Conservation (phyloP, 1,140 invertebrate species). For the Muscidifurax raptorellus region DNA sequence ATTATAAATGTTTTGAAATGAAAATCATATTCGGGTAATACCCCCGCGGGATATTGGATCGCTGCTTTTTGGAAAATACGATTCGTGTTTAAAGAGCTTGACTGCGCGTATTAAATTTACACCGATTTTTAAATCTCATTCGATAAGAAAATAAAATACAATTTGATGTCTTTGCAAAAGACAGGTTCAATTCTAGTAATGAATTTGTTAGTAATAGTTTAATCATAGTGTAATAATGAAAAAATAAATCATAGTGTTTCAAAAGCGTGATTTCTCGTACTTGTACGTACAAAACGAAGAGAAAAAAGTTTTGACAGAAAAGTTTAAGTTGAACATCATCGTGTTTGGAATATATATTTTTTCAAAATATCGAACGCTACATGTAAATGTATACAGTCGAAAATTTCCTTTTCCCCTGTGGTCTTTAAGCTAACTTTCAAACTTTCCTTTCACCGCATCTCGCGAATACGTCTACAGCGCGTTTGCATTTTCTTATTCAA, state of each 20-base stretch:
- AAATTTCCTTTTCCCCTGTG: conserved; percentile 6
- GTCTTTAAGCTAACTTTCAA: conserved; percentile 6
- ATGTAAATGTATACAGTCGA: conserved; percentile 32
- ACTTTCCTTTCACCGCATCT: conserved; percentile 23
- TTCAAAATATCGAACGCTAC: neutral
- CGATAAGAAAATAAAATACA: neutral
- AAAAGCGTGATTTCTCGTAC: neutral
- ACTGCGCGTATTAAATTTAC: neutral
- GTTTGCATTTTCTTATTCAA: conserved; percentile 31
- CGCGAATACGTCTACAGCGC: conserved; percentile 11
- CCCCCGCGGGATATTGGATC: neutral
- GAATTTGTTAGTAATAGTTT: too few species aligned
- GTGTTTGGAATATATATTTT: neutral
- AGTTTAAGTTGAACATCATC: conserved; percentile 8
- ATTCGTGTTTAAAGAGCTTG: neutral
- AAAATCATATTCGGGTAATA: conserved; percentile 1
- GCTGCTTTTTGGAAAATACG: conserved; percentile 8
- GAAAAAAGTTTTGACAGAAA: neutral
- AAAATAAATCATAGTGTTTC: too few species aligned
- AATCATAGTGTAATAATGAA: too few species aligned
- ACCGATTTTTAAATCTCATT: neutral
- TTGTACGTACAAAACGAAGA: neutral
- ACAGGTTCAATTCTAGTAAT: too few species aligned
- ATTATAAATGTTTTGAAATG: neutral
- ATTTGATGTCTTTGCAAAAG: too few species aligned